Evolutionary conservation across 2,113 vertebrate genomes (phyloP).

Genomic region (Myxocyprinus asiaticus): DNA sequence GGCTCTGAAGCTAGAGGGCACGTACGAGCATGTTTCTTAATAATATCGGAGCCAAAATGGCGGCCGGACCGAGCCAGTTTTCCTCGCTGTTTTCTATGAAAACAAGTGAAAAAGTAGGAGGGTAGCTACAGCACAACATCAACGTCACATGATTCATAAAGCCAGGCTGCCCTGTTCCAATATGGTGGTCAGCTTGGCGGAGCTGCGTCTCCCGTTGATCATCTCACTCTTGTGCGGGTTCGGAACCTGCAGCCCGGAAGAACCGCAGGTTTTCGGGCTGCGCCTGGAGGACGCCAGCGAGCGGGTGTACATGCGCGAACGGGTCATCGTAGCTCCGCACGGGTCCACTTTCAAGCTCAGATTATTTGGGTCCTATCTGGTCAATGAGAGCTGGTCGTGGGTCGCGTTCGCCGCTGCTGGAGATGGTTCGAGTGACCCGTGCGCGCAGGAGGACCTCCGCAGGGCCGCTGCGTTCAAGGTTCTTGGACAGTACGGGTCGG

Average conservation of each 20-base stretch:
- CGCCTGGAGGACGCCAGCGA: constrained; percentile 76
- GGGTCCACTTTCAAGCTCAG: constrained; percentile 80
- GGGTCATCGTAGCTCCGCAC: constrained; percentile 66
- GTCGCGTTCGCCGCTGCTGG: constrained; percentile 69
- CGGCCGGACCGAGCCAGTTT: constrained; percentile 46
- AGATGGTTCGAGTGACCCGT: constrained; percentile 62
- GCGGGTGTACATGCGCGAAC: constrained; percentile 64
- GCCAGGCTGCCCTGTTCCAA: constrained; percentile 75
- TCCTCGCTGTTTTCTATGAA: constrained; percentile 33
- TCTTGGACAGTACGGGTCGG: constrained; percentile 48
- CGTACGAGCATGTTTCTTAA: not conserved
- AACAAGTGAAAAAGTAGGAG: constrained; percentile 55
- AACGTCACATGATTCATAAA: constrained; percentile 73
- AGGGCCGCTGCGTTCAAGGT: constrained; percentile 64
- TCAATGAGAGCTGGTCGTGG: constrained; percentile 80
- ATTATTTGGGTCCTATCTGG: constrained; percentile 75
- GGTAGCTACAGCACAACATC: constrained; percentile 36
- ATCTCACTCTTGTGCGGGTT: constrained; percentile 71
- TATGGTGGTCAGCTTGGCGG: constrained; percentile 79
- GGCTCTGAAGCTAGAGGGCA: constrained; percentile 25
- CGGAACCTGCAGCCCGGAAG: constrained; percentile 60
- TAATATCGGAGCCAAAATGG: constrained; percentile 66
- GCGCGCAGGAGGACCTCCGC: constrained; percentile 55
- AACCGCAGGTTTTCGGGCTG: constrained; percentile 76
- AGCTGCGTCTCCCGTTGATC: constrained; percentile 73